These are phyloP conservation scores for Hyles euphorbiae DNA, from an alignment of 1,140 invertebrate species.

Conservation along the genomic window DNA sequence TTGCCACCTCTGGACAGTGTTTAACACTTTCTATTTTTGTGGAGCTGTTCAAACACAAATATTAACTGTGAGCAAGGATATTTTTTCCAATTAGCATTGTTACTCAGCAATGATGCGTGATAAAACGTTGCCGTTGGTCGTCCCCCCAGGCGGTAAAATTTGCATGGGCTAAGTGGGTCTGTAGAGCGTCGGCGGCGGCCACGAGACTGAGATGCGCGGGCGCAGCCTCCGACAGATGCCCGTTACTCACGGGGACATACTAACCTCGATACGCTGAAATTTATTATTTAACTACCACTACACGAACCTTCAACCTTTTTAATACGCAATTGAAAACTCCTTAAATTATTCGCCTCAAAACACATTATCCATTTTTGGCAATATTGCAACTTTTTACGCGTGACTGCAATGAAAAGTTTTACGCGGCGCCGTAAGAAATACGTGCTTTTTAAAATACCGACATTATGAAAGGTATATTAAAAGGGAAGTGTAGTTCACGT, in stretches of 20 bases:
- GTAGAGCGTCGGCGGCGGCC: slow-evolving; percentile 17
- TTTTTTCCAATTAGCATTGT: slow-evolving; percentile 26
- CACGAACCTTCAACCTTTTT: no score
- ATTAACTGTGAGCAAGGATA: slow-evolving; percentile 6
- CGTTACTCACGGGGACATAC: slow-evolving; percentile 54
- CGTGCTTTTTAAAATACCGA: no score
- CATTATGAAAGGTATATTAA: no score
- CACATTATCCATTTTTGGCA: no score
- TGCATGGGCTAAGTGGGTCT: slow-evolving; percentile 31
- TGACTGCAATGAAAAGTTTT: no score
- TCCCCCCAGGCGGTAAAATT: slow-evolving; percentile 22
- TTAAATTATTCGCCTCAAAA: no score
- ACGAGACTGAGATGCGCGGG: slow-evolving; percentile 8
- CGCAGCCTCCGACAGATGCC: slow-evolving; percentile 40
- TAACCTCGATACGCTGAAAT: slow-evolving; percentile 57
- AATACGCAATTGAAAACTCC: no score
- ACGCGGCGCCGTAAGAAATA: no score
- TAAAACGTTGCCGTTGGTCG: slow-evolving; percentile 18
- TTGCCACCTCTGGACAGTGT: no score
- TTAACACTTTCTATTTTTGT: background rate
- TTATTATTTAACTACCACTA: slow-evolving; percentile 26
- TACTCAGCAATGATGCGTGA: slow-evolving; percentile 20
- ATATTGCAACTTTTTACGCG: no score
- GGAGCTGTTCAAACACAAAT: background rate
- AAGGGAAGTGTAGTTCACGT: no score